phyloP scores from a whole-genome alignment of 2,797 vertebrate species.

The Austrolebias charrua region DNA sequence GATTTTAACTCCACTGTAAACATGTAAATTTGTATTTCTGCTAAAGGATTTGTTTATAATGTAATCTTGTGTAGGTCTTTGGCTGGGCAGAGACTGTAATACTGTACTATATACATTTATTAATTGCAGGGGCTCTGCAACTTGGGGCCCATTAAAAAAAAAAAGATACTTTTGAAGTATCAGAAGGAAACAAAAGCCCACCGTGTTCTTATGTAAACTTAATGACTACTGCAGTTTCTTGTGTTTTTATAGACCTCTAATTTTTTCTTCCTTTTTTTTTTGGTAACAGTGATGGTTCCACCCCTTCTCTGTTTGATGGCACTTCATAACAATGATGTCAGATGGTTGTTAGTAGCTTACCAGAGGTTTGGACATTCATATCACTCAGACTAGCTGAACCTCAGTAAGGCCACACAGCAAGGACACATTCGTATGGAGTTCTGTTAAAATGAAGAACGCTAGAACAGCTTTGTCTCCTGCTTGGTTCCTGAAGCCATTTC shows the following conservation, averaged over 20 bases:
- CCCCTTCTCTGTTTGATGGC: conserved; percentile 62
- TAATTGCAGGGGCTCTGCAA: conserved; percentile 66
- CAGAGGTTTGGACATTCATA: conserved; percentile 57
- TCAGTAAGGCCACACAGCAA: conserved; percentile 71
- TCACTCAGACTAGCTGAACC: conserved; percentile 63
- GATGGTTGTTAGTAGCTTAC: conserved; percentile 54
- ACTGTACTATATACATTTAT: conserved; percentile 67
- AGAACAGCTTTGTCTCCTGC: conserved; percentile 43
- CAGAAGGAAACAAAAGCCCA: conserved; percentile 68
- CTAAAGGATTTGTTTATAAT: conserved; percentile 80
- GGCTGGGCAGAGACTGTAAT: conserved; percentile 68
- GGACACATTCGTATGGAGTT: conserved; percentile 38
- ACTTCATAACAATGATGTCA: conserved; percentile 50
- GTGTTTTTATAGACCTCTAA: conserved; percentile 17
- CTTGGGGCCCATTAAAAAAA: conserved; percentile 55
- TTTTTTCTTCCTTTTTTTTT: conserved; percentile 63
- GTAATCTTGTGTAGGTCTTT: conserved; percentile 72
- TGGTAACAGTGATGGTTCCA: conserved; percentile 56
- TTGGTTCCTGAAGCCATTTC: conserved; percentile 49
- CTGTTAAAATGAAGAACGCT: conserved; percentile 34
- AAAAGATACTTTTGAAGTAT: conserved; percentile 55
- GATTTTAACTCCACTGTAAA: conserved; percentile 80
- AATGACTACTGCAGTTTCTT: conserved; percentile 76
- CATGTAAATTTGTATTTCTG: conserved; percentile 82
- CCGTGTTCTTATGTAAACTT: conserved; percentile 74